Percentiles rank a stretch among this genome's conserved stretches.
These are phyloP conservation scores for Orientallactaga bullata DNA, from an alignment of 2,113 vertebrate species.

Conservation along the genomic window DNA sequence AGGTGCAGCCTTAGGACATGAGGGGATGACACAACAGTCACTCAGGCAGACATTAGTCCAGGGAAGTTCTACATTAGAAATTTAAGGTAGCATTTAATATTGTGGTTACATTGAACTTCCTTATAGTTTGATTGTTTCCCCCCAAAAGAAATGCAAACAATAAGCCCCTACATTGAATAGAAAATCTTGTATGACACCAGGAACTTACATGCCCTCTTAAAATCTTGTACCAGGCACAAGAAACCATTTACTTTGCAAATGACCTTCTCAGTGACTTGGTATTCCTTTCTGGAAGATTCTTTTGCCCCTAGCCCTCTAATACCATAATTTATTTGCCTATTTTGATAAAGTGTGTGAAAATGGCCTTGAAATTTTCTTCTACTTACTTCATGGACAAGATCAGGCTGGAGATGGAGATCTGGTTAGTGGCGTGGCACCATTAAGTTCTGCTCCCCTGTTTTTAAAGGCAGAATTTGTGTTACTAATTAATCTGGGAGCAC, in stretches of 20 bases:
- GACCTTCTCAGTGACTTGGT: background rate
- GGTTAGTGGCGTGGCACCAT: background rate
- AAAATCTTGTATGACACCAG: background rate
- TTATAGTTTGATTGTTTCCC: background rate
- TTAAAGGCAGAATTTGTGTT: background rate
- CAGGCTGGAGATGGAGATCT: background rate
- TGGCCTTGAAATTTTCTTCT: background rate
- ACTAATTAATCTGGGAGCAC: background rate
- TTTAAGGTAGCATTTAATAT: background rate
- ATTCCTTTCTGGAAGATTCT: background rate
- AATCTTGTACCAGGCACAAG: background rate
- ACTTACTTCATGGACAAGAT: background rate
- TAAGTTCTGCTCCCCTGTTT: background rate
- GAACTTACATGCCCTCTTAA: background rate
- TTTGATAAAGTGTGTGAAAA: background rate
- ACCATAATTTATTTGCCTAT: background rate
- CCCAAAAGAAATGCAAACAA: background rate
- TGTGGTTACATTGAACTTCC: background rate
- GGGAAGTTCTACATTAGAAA: background rate
- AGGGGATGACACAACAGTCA: background rate
- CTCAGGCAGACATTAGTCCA: background rate
- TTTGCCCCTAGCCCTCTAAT: background rate
- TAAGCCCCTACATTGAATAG: background rate
- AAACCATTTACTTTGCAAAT: conserved; percentile 57
- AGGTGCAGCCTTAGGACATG: background rate